Evolutionary conservation across 2,888 invertebrate species (phyloP).

Genomic region (Folsomia candida): DNA sequence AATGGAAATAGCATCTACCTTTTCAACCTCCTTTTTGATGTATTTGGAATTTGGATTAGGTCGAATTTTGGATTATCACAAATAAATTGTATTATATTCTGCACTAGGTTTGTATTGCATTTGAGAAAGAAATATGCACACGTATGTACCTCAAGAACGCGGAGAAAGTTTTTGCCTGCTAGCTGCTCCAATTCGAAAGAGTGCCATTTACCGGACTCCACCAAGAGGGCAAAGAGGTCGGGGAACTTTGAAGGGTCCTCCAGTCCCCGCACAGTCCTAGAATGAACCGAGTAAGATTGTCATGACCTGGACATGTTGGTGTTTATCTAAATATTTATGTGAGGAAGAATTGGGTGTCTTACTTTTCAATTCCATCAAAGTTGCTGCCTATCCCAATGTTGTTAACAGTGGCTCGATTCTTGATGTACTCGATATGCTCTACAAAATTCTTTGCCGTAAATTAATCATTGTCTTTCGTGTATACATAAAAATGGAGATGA

Average conservation of each 20-base stretch:
- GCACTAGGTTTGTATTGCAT: too few relatives aligned
- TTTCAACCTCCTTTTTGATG: background rate
- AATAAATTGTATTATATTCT: too few relatives aligned
- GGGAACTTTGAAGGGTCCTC: slow-evolving; percentile 53
- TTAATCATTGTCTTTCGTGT: too few relatives aligned
- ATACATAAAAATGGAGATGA: background rate
- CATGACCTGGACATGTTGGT: background rate
- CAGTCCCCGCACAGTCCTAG: slow-evolving; percentile 51
- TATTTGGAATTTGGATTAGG: background rate
- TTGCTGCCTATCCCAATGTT: slow-evolving; percentile 47
- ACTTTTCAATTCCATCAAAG: slow-evolving; percentile 43
- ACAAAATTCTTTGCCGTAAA: background rate
- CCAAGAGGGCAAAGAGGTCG: slow-evolving; percentile 52
- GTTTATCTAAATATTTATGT: background rate
- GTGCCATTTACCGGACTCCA: slow-evolving; percentile 52
- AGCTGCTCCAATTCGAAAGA: slow-evolving; percentile 52
- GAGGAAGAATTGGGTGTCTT: background rate
- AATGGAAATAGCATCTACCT: background rate
- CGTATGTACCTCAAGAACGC: slow-evolving; percentile 46
- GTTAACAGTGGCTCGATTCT: slow-evolving; percentile 37
- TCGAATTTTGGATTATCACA: background rate
- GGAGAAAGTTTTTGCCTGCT: slow-evolving; percentile 52
- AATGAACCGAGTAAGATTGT: slow-evolving; percentile 8
- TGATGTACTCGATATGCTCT: slow-evolving; percentile 47
- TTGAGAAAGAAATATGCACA: too few relatives aligned